A percentile compares a stretch with the other conserved stretches of the same genome.
phyloP scores from a whole-genome alignment of 2,888 invertebrate species.

The Deroplatys truncata region DNA sequence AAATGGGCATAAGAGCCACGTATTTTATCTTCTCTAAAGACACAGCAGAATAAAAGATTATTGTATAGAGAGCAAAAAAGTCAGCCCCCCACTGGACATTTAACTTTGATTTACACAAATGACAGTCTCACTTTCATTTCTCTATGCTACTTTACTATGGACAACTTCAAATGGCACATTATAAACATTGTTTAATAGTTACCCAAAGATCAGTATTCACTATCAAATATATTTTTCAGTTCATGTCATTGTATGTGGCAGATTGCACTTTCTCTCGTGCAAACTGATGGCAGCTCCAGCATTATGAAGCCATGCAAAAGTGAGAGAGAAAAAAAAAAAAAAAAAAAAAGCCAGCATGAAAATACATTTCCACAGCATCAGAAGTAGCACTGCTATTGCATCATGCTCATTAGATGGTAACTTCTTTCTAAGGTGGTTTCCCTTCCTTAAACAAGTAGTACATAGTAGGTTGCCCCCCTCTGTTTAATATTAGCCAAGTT shows the following conservation, averaged over 20 bases:
- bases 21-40: neutral
- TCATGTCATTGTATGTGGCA: neutral
- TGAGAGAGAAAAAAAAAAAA: no score
- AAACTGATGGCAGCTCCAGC: no score
- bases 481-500: no score
- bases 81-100: neutral
- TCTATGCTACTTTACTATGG: neutral
- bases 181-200: neutral
- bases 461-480: no score
- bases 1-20: neutral
- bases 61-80: neutral
- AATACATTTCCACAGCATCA: no score
- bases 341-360: no score
- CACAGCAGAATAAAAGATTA: neutral
- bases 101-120: neutral
- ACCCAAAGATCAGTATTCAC: neutral
- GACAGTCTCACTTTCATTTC: neutral
- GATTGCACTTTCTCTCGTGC: neutral
- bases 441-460: no score
- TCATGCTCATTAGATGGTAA: no score
- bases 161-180: neutral
- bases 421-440: no score
- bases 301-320: no score
- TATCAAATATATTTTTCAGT: neutral
- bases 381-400: no score